Base-by-base conservation (phyloP, 1,140 invertebrate genomes). In the Drosophila tsacasi region DNA sequence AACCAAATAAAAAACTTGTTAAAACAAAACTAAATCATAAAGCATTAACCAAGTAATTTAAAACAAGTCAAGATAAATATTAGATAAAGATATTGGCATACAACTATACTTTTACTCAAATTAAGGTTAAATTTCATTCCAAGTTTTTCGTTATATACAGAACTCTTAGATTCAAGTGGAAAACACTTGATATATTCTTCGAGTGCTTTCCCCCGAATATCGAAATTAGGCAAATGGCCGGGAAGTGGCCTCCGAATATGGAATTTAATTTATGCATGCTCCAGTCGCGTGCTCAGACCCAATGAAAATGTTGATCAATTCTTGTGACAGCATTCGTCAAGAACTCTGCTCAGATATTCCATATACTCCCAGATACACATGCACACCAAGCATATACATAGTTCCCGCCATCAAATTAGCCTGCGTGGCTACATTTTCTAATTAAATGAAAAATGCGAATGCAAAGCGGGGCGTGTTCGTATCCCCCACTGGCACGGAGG, bases 221-320 rank as follows among this genome's bases (percentile, higher is more conserved):
- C 21, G 42, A 58, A 76, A 63, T 58, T 60, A 65, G 19, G 17
- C 52, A 68, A 67, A 64, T 80, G 69, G 62, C 42, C 59, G 23
- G 9, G 32, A 68, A 67, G 61, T 80, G 76, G 62, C 54, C 44
- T 72, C 72, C 65, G 39, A 62, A 67, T 83, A 71, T 62, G 54
- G 57, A 66, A 73, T 76, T 72, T 83, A 80, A 87, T 87, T 74
- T 83, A 83, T 87, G 57, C 59, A 87, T 83, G 68, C 78, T 72
- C n/a, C 17, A 40, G 81, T 90, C 76, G 85, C 85, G 85, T 90
- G 85, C 69, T 68, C 72, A 57, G 21, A 27, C 17, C 62, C 69
- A 79, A 90, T 90, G 67, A 85, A 79, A 79, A 80, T 75, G 66
- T 82, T 79, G 81, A 85, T 85, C 79, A 76, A 90, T 76, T 89